Conservation (phyloP, 2,797 vertebrate species). For the Chaetodon trifasciatus region DNA sequence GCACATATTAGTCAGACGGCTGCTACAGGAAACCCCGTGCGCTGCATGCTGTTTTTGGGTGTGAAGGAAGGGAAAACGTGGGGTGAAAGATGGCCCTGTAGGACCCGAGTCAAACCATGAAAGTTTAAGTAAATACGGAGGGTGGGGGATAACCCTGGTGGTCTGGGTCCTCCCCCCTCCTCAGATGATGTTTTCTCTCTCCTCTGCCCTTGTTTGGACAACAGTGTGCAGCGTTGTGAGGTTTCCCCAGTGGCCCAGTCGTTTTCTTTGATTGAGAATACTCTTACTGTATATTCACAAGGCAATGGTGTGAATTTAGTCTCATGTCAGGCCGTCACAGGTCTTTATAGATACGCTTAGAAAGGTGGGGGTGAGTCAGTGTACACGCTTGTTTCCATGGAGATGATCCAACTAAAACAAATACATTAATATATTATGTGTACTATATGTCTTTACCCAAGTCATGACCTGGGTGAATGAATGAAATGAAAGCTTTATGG, state of each 20-base stretch:
- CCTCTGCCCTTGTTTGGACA: conserved; percentile 79
- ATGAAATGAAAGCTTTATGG: conserved; percentile 29
- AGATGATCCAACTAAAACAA: conserved; percentile 34
- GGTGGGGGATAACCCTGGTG: conserved; percentile 81
- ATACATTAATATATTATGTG: conserved; percentile 22
- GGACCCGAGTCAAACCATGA: conserved; percentile 83
- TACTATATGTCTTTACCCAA: neutral
- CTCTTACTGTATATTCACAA: conserved; percentile 57
- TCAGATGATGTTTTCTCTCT: conserved; percentile 80
- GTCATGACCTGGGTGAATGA: conserved; percentile 11
- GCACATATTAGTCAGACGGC: conserved; percentile 47
- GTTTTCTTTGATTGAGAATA: conserved; percentile 51
- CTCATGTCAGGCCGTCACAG: conserved; percentile 37
- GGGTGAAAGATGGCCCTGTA: conserved; percentile 83
- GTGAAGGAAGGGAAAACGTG: conserved; percentile 71
- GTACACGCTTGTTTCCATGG: conserved; percentile 23
- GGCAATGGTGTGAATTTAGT: conserved; percentile 8
- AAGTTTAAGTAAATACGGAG: conserved; percentile 88
- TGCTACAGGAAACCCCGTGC: conserved; percentile 76
- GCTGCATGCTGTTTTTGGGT: conserved; percentile 79
- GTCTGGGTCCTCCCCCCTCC: conserved; percentile 71
- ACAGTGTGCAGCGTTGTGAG: conserved; percentile 60
- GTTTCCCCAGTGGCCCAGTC: conserved; percentile 56
- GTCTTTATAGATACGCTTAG: conserved; percentile 11
- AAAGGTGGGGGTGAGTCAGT: neutral